These are phyloP conservation scores for Epistrophe grossulariae DNA, from an alignment of 2,888 invertebrate species.

Conservation along the genomic window DNA sequence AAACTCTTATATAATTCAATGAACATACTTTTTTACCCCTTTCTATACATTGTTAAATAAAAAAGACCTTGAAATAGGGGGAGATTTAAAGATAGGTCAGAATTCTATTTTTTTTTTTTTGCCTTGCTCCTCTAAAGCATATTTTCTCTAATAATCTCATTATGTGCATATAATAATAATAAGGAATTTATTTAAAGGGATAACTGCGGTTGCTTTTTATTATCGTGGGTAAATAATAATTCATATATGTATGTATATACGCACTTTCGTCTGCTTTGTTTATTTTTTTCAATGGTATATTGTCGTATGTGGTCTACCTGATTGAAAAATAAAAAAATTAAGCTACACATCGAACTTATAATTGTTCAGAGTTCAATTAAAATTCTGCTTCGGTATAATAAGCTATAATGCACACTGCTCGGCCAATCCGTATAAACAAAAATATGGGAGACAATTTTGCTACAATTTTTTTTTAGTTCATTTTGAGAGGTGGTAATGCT, in stretches of 20 bases:
- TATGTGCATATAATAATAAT: background rate
- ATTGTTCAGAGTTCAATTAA: background rate
- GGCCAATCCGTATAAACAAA: no score
- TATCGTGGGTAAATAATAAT: background rate
- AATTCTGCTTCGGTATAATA: no score
- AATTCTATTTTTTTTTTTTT: background rate
- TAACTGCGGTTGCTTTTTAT: background rate
- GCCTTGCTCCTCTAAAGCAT: background rate
- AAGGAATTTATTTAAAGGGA: background rate
- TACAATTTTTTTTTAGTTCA: no score
- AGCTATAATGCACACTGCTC: no score
- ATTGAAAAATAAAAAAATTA: background rate
- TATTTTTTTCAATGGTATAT: background rate
- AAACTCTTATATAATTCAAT: background rate
- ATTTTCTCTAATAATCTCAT: background rate
- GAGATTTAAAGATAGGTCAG: conserved; percentile 44
- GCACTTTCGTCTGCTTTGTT: background rate
- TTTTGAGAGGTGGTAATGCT: no score
- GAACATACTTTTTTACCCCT: background rate
- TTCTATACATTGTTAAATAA: background rate
- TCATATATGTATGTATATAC: background rate
- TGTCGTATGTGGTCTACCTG: background rate
- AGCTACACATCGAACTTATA: background rate
- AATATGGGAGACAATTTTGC: no score
- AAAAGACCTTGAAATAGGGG: conserved; percentile 31